Conservation (phyloP, 2,888 invertebrate genomes). For the Epsilonema sp. region DNA sequence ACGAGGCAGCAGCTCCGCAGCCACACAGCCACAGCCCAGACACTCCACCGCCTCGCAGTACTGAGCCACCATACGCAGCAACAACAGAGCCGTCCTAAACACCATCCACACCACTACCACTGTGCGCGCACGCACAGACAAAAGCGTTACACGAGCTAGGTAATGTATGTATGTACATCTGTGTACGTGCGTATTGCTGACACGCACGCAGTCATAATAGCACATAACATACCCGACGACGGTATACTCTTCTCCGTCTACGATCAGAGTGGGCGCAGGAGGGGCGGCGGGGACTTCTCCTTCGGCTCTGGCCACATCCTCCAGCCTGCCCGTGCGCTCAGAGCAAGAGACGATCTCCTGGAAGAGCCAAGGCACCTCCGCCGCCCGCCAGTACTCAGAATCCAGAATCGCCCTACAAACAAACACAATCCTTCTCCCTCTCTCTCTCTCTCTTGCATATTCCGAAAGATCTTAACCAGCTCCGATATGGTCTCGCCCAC, state of each 20-base stretch:
- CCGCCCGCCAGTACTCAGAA: conserved; percentile 75
- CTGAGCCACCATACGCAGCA: conserved; percentile 72
- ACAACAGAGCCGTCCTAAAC: conserved; percentile 51
- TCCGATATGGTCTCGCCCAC: too few species aligned
- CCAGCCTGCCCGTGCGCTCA: conserved; percentile 31
- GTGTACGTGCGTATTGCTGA: too few species aligned
- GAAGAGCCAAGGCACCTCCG: conserved; percentile 69
- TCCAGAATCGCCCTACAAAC: conserved; percentile 62
- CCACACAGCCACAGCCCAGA: conserved; percentile 54
- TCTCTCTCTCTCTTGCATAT: too few species aligned
- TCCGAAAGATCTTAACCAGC: too few species aligned
- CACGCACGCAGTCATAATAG: too few species aligned
- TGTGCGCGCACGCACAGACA: too few species aligned
- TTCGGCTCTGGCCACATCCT: conserved; percentile 7
- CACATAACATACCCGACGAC: too few species aligned
- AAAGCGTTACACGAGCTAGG: not conserved
- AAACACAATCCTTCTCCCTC: too few species aligned
- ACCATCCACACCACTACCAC: too few species aligned
- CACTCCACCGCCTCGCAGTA: conserved; percentile 61
- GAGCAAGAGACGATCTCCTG: conserved; percentile 60
- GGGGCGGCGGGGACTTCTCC: not conserved
- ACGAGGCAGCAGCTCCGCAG: conserved; percentile 57
- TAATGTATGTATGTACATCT: too few species aligned
- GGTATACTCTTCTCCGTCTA: conserved; percentile 32
- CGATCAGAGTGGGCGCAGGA: conserved; percentile 15